Evolutionary conservation across 2,797 vertebrate species (phyloP).

Genomic region (Pipistrellus nathusii): DNA sequence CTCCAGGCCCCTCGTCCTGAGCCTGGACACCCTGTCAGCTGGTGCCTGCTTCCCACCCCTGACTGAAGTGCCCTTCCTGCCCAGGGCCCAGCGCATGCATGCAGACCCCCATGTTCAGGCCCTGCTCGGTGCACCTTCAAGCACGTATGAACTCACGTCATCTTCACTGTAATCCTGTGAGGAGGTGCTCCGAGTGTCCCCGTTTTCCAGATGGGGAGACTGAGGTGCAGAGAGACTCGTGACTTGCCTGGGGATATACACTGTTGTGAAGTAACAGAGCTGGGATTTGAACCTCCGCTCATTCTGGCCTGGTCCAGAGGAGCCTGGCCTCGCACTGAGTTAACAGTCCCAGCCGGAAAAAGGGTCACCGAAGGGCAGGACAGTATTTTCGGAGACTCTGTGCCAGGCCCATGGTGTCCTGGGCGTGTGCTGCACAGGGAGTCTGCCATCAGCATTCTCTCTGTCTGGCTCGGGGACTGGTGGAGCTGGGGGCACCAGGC

Average conservation of each 20-base stretch:
- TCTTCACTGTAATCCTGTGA: background rate
- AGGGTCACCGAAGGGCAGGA: background rate
- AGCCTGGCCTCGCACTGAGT: fast-evolving
- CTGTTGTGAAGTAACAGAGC: background rate
- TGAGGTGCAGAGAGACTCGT: background rate
- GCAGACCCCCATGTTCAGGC: fast-evolving
- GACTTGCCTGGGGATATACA: background rate
- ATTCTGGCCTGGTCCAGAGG: background rate
- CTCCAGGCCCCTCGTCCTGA: background rate
- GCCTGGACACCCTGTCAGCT: background rate
- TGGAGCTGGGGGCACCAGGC: background rate
- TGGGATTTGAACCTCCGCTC: background rate
- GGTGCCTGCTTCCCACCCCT: background rate
- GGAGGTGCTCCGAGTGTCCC: background rate
- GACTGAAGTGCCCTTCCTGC: background rate
- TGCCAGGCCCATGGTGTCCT: fast-evolving
- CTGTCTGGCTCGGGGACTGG: background rate
- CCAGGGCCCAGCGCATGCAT: fast-evolving
- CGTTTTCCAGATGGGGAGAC: background rate
- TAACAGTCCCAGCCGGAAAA: too few species aligned
- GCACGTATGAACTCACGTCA: fast-evolving
- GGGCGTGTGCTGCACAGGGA: fast-evolving
- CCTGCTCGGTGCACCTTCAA: background rate
- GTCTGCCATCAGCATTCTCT: fast-evolving
- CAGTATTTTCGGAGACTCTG: fast-evolving